Evolutionary conservation across 1,140 invertebrate species (phyloP).

Genomic region (Chrysoperla carnea): DNA sequence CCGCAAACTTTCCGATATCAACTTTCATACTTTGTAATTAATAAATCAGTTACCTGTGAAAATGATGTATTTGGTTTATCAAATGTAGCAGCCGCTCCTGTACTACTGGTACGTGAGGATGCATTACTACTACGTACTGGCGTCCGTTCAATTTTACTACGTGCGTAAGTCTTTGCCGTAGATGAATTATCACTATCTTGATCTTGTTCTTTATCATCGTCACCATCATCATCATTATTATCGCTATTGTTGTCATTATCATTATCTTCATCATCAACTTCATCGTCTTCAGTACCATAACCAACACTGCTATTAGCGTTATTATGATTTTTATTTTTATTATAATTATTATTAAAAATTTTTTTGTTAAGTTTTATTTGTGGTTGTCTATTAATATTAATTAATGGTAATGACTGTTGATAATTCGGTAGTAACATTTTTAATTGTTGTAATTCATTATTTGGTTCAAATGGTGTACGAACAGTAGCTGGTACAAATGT

Average conservation of each 20-base stretch:
- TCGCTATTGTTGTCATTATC: slow-evolving; percentile 7
- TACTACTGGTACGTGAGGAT: no score
- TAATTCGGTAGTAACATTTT: slow-evolving; percentile 45
- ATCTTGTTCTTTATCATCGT: slow-evolving; percentile 9
- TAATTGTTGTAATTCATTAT: slow-evolving; percentile 42
- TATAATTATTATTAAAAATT: not conserved
- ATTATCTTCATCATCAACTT: slow-evolving; percentile 4
- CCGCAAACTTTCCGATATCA: no score
- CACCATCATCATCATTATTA: slow-evolving; percentile 7
- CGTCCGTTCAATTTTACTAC: not conserved
- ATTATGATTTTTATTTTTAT: not conserved
- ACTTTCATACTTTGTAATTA: no score
- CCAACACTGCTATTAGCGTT: slow-evolving; percentile 8
- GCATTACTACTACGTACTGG: no score
- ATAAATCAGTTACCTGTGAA: no score
- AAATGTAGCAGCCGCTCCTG: not conserved
- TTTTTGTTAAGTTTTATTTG: slow-evolving; percentile 1
- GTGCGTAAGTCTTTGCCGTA: not conserved
- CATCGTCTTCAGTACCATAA: slow-evolving; percentile 8
- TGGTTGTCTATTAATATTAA: slow-evolving; percentile 5
- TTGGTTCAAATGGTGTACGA: slow-evolving; percentile 49
- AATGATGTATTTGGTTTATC: not conserved
- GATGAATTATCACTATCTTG: slow-evolving; percentile 2
- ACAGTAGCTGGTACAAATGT: slow-evolving; percentile 58
- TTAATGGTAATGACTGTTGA: slow-evolving; percentile 17